phyloP scores from a whole-genome alignment of 1,140 invertebrate species.

The Zaprionus nigranus region DNA sequence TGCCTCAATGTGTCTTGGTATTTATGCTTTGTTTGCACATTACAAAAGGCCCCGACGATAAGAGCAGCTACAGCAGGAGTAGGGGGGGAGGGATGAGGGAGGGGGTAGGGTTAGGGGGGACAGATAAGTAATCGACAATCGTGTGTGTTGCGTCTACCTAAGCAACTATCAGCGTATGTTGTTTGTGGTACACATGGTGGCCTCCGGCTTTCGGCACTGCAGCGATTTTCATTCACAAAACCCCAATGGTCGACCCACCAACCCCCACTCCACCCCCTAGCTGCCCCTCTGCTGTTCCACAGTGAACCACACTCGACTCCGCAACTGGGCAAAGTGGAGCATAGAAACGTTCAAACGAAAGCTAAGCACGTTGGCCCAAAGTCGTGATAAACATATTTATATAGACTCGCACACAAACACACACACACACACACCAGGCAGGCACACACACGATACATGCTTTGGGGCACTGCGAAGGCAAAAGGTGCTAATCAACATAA shows the following conservation, averaged over 20 bases:
- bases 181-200: constrained; percentile 16
- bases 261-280: background rate
- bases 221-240: constrained; percentile 46
- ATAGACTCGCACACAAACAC: constrained; percentile 43
- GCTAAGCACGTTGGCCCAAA: constrained; percentile 63
- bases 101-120: constrained; percentile 7
- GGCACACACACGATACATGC: constrained; percentile 45
- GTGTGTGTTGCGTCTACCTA: constrained; percentile 41
- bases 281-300: background rate
- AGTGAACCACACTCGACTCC: background rate
- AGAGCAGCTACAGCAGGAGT: constrained; percentile 32
- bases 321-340: constrained; percentile 62
- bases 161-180: constrained; percentile 10
- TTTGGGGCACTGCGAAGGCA: constrained; percentile 58
- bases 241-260: background rate
- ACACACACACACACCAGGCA: constrained; percentile 31
- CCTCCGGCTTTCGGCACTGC: constrained; percentile 11
- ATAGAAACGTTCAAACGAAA: constrained; percentile 55
- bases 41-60: constrained; percentile 66
- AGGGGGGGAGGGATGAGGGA: background rate
- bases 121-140: constrained; percentile 49
- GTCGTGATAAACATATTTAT: constrained; percentile 82
- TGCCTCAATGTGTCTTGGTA: constrained; percentile 58
- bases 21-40: constrained; percentile 75
- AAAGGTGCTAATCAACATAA: constrained; percentile 78